Base-by-base conservation (phyloP, 2,888 invertebrate genomes). In the Drosophila merina region DNA sequence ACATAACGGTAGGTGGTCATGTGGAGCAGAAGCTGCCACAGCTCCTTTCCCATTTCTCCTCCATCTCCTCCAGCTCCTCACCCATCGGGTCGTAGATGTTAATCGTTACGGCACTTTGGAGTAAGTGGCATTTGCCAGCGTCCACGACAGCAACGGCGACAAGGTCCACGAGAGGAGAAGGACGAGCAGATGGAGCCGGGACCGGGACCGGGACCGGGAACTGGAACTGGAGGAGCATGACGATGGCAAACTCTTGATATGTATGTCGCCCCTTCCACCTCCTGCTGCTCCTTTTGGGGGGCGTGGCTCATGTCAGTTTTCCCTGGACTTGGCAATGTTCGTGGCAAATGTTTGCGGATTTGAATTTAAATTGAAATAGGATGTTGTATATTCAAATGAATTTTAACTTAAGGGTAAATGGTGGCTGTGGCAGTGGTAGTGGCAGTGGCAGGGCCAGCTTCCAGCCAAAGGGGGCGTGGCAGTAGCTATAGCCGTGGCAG, bases 281-380 rank as follows among this genome's bases (percentile, higher is more conserved):
- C 40, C 67, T 42, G 59, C 60, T 38, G 9, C 33, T 33, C 8
- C 40, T 20, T 20, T 14, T 14, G 4, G 60, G 51, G 78, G 80
- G 86, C 80, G 86, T 80, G 78, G 74, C 72, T 52, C 80, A 63
- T 78, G 83, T 75, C 83, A 85, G 85, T 74, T 71, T 64, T 64
- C 62, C 31, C 63, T 58, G 72, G 59, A 71, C 69, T 69, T 63
- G 63, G 64, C 66, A 77, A 75, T 75, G 70, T 86, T 80, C 73
- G 76, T 78, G 79, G 87, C 77, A 75, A 84, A 86, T 89, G 86
- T 87, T 88, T 88, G 89, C 89, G 88, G 79, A 90, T 90, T 90
- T 90, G 89, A 89, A 90, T 90, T 89, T 90, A 90, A 90, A 90
- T 90, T 90, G 89, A 89, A 90, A 89, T 89, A 85, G 89, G 86